Percentiles rank a stretch among this genome's conserved stretches.
Evolutionary conservation across 2,797 vertebrate species (phyloP).

Genomic region (Nannoperca australis): DNA sequence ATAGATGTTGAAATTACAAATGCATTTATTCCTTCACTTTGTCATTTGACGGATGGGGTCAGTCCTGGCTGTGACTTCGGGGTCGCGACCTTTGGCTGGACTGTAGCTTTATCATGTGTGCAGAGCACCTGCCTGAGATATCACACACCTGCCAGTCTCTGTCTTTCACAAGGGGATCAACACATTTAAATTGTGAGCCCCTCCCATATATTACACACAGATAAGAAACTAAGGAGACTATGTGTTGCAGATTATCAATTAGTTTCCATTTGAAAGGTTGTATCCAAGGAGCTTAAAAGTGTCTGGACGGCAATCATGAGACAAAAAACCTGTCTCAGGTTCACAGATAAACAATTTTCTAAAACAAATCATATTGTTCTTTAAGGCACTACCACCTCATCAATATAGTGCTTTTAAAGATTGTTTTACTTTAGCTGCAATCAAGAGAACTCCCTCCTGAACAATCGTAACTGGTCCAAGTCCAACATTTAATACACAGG

Average conservation of each 20-base stretch:
- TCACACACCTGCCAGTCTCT: conserved; percentile 78
- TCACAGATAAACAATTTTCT: neutral
- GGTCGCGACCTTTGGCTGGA: conserved; percentile 53
- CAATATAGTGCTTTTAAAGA: neutral
- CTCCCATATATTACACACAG: conserved; percentile 20
- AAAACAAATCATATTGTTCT: neutral
- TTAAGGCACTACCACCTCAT: neutral
- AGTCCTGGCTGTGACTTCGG: conserved; percentile 20
- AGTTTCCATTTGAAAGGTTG: neutral
- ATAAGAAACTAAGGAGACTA: neutral
- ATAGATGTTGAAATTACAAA: conserved; percentile 52
- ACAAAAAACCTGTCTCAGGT: neutral
- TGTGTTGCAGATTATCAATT: neutral
- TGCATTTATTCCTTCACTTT: conserved; percentile 46
- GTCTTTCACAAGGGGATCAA: conserved; percentile 76
- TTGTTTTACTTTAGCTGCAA: neutral
- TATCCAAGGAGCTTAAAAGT: conserved; percentile 1
- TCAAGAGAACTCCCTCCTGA: neutral
- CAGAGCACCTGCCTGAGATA: conserved; percentile 41
- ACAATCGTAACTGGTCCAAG: neutral
- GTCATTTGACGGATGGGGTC: conserved; percentile 63
- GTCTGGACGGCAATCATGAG: neutral
- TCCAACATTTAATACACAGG: neutral
- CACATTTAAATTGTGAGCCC: conserved; percentile 58
- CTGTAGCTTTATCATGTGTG: conserved; percentile 38